These are phyloP conservation scores for Trachymyrmex septentrionalis DNA, from an alignment of 1,140 invertebrate genomes.

Conservation along the genomic window DNA sequence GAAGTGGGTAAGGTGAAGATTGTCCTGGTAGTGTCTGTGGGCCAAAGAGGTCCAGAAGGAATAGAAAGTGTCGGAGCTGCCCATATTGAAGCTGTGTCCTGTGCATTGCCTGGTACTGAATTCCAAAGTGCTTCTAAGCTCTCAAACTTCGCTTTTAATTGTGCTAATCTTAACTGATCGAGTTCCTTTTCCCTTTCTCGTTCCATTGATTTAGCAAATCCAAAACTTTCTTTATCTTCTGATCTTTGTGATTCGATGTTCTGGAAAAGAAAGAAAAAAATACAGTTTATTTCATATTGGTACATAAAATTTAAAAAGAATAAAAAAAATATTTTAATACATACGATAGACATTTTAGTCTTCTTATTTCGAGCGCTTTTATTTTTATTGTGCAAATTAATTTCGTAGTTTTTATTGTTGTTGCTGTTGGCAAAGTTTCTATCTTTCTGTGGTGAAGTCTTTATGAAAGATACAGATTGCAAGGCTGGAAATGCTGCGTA, in stretches of 20 bases:
- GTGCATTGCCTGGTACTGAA: constrained; percentile 82
- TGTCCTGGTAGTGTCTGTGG: constrained; percentile 79
- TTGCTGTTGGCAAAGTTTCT: constrained; percentile 76
- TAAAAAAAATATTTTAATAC: constrained; percentile 47
- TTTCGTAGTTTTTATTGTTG: constrained; percentile 72
- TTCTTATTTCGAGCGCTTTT: constrained; percentile 80
- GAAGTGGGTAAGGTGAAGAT: constrained; percentile 78
- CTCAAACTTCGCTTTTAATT: constrained; percentile 89
- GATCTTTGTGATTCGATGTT: constrained; percentile 74
- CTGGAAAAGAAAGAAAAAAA: constrained; percentile 55
- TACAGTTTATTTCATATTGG: background rate
- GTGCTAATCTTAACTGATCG: constrained; percentile 88
- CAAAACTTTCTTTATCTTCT: constrained; percentile 81
- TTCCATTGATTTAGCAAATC: constrained; percentile 84
- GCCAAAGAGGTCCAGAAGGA: constrained; percentile 84
- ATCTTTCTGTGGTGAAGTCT: constrained; percentile 79
- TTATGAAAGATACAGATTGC: constrained; percentile 82
- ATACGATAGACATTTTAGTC: constrained; percentile 82
- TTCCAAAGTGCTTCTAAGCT: constrained; percentile 90
- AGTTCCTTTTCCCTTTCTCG: constrained; percentile 82
- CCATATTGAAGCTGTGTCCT: constrained; percentile 84
- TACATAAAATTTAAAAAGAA: background rate
- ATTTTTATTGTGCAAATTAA: constrained; percentile 76
- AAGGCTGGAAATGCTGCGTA: constrained; percentile 85
- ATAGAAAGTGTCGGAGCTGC: constrained; percentile 85